Percentiles rank a stretch among this genome's conserved stretches.
These are phyloP conservation scores for Pelecanoides urinatrix DNA, from an alignment of 2,113 vertebrate genomes.

Conservation along the genomic window DNA sequence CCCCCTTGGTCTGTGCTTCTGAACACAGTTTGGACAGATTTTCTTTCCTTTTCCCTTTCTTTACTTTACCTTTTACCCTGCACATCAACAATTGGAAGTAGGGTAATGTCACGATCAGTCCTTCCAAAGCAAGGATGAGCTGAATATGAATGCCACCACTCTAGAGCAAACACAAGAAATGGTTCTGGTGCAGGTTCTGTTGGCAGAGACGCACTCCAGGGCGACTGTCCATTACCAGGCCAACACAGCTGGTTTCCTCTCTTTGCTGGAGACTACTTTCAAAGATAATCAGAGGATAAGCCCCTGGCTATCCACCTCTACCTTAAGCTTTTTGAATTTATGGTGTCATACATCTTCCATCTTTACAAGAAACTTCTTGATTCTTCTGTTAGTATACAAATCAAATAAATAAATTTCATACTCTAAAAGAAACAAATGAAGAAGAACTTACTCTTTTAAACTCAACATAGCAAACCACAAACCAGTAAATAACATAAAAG, in stretches of 20 bases:
- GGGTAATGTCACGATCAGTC: not conserved
- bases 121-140: not conserved
- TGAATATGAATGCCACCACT: not conserved
- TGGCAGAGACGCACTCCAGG: not conserved
- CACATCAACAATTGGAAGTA: not conserved
- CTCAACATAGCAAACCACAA: not conserved
- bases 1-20: not conserved
- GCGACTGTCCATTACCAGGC: not conserved
- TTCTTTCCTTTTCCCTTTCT: not conserved
- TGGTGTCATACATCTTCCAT: not conserved
- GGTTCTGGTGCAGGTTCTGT: not conserved
- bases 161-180: not conserved
- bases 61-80: not conserved
- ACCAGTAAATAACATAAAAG: not conserved
- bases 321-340: not conserved
- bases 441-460: not conserved
- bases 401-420: not conserved
- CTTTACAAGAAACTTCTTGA: not conserved
- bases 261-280: not conserved
- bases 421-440: not conserved
- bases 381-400: not conserved
- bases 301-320: fast-evolving
- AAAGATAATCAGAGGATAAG: not conserved
- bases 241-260: not conserved
- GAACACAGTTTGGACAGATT: not conserved